Conservation (phyloP, 2,888 invertebrate genomes). For the Drosophila niveifrons region DNA sequence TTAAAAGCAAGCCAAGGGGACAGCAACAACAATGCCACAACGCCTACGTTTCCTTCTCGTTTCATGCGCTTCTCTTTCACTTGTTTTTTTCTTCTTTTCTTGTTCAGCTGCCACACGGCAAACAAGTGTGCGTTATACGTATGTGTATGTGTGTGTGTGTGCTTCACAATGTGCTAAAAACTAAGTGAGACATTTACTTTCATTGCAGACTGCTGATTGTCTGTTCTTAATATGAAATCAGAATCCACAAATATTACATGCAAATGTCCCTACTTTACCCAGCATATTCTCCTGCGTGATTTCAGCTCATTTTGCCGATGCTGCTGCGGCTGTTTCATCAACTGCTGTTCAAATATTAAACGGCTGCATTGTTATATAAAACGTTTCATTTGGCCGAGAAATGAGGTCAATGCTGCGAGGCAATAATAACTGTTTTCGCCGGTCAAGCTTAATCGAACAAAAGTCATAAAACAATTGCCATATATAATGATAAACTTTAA, state of each 20-base stretch:
- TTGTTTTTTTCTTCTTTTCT: constrained; percentile 19
- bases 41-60: constrained; percentile 37
- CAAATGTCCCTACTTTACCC: constrained; percentile 40
- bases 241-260: constrained; percentile 35
- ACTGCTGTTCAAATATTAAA: constrained; percentile 25
- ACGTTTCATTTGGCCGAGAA: constrained; percentile 6
- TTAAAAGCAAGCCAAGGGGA: constrained; percentile 49
- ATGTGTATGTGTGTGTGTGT: constrained; percentile 17
- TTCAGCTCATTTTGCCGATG: constrained; percentile 1
- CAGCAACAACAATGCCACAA: constrained; percentile 34
- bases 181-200: constrained; percentile 78
- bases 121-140: constrained; percentile 35
- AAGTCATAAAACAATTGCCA: constrained; percentile 8
- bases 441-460: constrained; percentile 9
- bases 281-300: constrained; percentile 12
- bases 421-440: background rate
- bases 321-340: background rate
- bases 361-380: constrained; percentile 10
- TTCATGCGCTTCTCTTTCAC: background rate
- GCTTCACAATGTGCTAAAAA: constrained; percentile 48
- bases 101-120: constrained; percentile 36
- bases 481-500: constrained; percentile 3
- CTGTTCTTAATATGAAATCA: constrained; percentile 64
- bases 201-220: constrained; percentile 78
- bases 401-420: background rate